Evolutionary conservation across 2,888 invertebrate species (phyloP).

Genomic region (Automeris io): DNA sequence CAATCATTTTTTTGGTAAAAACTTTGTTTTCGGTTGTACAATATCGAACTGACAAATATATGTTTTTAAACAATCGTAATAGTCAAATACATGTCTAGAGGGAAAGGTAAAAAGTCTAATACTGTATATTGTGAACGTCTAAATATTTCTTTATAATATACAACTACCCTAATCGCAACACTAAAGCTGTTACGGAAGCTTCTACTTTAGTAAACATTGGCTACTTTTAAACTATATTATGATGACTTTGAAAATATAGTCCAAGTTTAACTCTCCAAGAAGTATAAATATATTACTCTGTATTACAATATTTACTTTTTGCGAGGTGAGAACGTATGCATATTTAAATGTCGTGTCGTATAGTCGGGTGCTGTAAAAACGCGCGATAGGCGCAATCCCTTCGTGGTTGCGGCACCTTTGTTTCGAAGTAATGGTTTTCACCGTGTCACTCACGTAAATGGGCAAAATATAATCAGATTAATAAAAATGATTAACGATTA

Average conservation of each 20-base stretch:
- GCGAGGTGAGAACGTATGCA: no score
- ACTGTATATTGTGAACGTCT: slow-evolving; percentile 48
- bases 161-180: slow-evolving; percentile 25
- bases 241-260: background rate
- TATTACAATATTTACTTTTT: no score
- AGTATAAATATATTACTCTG: no score
- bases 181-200: slow-evolving; percentile 57
- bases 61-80: slow-evolving; percentile 14
- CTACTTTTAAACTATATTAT: background rate
- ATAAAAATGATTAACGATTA: no score
- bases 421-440: no score
- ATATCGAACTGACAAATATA: slow-evolving; percentile 13
- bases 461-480: no score
- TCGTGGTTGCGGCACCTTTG: no score
- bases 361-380: no score
- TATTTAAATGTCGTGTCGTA: no score
- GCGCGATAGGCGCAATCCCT: no score
- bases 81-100: slow-evolving; percentile 25
- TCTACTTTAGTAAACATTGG: slow-evolving; percentile 27
- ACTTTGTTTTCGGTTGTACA: slow-evolving; percentile 12
- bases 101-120: slow-evolving; percentile 50
- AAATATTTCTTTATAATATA: slow-evolving; percentile 27
- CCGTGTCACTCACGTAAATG: no score
- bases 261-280: background rate
- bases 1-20: slow-evolving; percentile 12